Base-by-base conservation (phyloP, 1,140 invertebrate genomes). In the Kradibia gibbosae region DNA sequence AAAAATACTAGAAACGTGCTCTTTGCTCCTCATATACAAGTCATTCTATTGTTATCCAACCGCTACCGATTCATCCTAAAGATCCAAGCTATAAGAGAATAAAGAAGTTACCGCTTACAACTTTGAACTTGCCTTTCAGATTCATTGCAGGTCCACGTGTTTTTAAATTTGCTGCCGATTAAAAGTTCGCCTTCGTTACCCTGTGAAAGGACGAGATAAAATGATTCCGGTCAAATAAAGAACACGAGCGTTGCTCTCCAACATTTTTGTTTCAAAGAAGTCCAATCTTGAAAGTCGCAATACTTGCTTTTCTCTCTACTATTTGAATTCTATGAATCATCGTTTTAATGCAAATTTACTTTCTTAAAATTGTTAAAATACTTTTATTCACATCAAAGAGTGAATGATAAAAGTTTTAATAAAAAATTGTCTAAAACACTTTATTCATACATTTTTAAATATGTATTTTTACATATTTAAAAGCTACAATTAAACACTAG, bases 381-480 rank as follows among this genome's bases (percentile, higher is more conserved):
- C 8, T 1, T 28, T 28, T 60, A 60, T 60, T 28, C 15, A 31
- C 25, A 13, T 31, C 10, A 31, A 60, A 11, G 10, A 0, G 25
- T 8, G 17, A 28, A 60, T 60, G 55, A 60, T 31, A 60, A 60
- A 60, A 60, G 55, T 60, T 60, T 60, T 60, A 31, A 60, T 31
- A 3, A 31, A n/a, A n/a, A n/a, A n/a, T n/a, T n/a, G n/a, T n/a
- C n/a, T n/a, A n/a, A n/a, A n/a, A n/a, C n/a, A 28, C 55, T 60
- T 10, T 28, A 13, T 31, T 60, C n/a, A n/a, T n/a, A n/a, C n/a
- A n/a, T n/a, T n/a, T n/a, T n/a, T n/a, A n/a, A n/a, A n/a, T n/a
- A n/a, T n/a, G n/a, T n/a, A n/a, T n/a, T n/a, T n/a, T n/a, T n/a
- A n/a, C n/a, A n/a, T n/a, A n/a, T n/a, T n/a, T n/a, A n/a, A n/a